These are phyloP conservation scores for Drosophila cardini DNA, from an alignment of 1,140 invertebrate genomes.

Conservation along the genomic window DNA sequence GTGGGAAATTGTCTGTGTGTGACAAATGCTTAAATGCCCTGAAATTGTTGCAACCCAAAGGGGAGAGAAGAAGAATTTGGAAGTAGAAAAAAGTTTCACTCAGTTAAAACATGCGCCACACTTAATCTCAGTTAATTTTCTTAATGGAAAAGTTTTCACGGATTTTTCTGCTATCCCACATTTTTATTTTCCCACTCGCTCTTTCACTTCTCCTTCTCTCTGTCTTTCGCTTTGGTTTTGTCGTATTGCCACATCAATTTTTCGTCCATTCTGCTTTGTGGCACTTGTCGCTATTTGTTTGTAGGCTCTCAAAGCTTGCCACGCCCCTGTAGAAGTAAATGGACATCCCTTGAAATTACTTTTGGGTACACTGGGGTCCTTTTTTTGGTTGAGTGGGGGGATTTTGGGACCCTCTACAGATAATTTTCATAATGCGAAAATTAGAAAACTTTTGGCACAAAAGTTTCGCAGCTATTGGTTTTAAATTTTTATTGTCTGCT, in stretches of 20 bases:
- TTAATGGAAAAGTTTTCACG: constrained; percentile 80
- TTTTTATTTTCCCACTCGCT: constrained; percentile 1
- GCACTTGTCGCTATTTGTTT: constrained; percentile 34
- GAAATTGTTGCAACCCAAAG: constrained; percentile 66
- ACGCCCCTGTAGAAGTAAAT: constrained; percentile 3
- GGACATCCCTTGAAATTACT: constrained; percentile 56
- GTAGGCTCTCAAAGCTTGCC: constrained; percentile 15
- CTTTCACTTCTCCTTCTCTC: constrained; percentile 6
- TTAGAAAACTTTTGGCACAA: constrained; percentile 70
- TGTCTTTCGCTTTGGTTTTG: constrained; percentile 14
- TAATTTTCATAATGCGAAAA: constrained; percentile 80
- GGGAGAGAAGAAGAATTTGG: constrained; percentile 6
- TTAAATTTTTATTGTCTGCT: constrained; percentile 59
- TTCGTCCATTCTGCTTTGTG: constrained; percentile 18
- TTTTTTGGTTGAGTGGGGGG: not conserved
- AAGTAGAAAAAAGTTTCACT: constrained; percentile 37
- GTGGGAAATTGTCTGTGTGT: constrained; percentile 51
- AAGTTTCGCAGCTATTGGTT: constrained; percentile 42
- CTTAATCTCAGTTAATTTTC: constrained; percentile 83
- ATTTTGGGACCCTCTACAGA: constrained; percentile 40
- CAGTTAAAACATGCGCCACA: constrained; percentile 60
- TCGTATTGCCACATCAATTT: constrained; percentile 25
- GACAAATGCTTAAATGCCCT: constrained; percentile 78
- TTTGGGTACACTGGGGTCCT: constrained; percentile 14
- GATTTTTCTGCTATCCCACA: constrained; percentile 36